phyloP scores from a whole-genome alignment of 2,113 vertebrate genomes.

The Neogale vison region DNA sequence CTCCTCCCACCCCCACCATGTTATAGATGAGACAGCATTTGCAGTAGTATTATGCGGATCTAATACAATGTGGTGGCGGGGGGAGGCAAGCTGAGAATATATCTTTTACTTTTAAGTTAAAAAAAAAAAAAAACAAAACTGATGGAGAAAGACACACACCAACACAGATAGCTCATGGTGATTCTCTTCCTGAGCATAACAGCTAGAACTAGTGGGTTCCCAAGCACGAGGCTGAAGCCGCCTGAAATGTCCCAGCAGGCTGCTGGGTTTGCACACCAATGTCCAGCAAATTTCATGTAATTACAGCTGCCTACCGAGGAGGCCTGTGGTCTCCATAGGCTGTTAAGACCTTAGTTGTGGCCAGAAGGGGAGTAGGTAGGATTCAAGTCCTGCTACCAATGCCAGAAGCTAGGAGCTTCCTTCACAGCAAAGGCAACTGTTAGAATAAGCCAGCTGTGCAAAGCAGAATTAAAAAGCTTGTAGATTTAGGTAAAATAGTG shows the following conservation, averaged over 20 bases:
- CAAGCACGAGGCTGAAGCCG: neutral
- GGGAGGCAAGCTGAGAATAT: neutral
- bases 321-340: conserved; percentile 4
- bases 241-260: neutral
- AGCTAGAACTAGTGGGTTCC: neutral
- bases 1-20: neutral
- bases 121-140: neutral
- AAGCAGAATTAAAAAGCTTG: conserved; percentile 15
- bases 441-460: conserved; percentile 16
- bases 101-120: neutral
- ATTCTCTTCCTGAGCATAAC: neutral
- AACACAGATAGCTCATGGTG: neutral
- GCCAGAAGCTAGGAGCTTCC: neutral
- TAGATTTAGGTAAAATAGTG: conserved; percentile 31
- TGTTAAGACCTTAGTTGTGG: conserved; percentile 29
- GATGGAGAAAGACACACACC: neutral
- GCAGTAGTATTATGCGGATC: neutral
- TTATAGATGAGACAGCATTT: conserved; percentile 36
- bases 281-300: conserved; percentile 49
- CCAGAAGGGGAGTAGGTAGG: conserved; percentile 11
- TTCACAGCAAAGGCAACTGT: neutral
- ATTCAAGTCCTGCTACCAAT: neutral
- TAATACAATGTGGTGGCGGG: neutral
- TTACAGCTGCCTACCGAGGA: conserved; percentile 50
- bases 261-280: neutral